Conservation (phyloP, 2,888 invertebrate genomes). For the Reticulitermes lucifugus region DNA sequence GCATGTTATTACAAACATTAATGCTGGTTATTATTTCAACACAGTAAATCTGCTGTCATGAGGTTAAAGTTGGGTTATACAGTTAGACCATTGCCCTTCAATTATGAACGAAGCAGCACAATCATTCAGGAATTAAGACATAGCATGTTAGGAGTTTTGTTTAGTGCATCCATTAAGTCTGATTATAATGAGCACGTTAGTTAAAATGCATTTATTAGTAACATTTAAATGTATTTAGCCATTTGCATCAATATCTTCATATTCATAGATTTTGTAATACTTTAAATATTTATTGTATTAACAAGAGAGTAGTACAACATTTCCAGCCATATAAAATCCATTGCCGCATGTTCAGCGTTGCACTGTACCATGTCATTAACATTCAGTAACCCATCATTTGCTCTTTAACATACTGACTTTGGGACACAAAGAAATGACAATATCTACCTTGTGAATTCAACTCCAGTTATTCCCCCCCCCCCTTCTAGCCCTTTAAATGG, state of each 20-base stretch:
- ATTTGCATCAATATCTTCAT: not conserved
- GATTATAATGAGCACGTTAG: conserved; percentile 3
- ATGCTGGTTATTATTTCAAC: not conserved
- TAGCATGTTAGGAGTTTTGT: not conserved
- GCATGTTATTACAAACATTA: not conserved
- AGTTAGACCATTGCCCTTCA: conserved; percentile 10
- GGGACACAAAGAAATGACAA: too few relatives aligned
- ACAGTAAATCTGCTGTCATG: not conserved
- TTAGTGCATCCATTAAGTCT: conserved; percentile 4
- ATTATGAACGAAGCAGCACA: conserved; percentile 18
- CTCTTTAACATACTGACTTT: too few relatives aligned
- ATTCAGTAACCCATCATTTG: too few relatives aligned
- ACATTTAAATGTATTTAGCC: not conserved
- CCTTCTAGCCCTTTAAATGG: too few relatives aligned
- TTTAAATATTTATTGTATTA: too few relatives aligned
- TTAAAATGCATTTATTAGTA: conserved; percentile 26
- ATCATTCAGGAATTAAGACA: not conserved
- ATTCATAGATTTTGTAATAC: too few relatives aligned
- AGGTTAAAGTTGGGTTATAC: not conserved
- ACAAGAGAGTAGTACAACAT: too few relatives aligned
- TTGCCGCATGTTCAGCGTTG: too few relatives aligned
- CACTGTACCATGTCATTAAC: too few relatives aligned
- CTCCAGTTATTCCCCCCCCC: too few relatives aligned
- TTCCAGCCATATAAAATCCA: too few relatives aligned
- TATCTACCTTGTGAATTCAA: too few relatives aligned